Evolutionary conservation across 2,888 invertebrate species (phyloP).

Genomic region (Pantelozetes paolii): DNA sequence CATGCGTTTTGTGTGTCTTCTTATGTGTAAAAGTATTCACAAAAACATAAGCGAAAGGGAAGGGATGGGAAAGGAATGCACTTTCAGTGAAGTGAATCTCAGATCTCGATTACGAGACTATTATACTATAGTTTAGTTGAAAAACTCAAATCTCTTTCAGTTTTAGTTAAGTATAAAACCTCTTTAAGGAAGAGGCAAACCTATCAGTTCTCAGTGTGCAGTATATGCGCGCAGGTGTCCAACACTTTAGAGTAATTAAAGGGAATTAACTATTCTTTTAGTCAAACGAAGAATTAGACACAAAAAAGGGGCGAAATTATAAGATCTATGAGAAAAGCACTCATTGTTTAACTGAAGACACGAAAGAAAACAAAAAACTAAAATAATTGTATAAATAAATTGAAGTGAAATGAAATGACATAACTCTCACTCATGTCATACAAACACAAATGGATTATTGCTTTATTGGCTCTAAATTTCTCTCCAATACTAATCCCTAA

Average conservation of each 20-base stretch:
- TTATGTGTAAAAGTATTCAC: neutral
- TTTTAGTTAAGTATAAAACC: neutral
- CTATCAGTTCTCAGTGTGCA: neutral
- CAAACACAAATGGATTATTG: neutral
- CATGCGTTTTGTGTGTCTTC: neutral
- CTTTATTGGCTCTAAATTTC: neutral
- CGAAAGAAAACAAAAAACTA: neutral
- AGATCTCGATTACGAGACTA: neutral
- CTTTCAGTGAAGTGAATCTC: neutral
- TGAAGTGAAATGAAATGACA: neutral
- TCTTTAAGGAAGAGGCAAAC: neutral
- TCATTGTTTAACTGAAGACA: neutral
- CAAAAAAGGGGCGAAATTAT: neutral
- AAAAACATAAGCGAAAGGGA: neutral
- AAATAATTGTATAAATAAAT: neutral
- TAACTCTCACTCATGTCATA: neutral
- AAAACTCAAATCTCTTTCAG: slow-evolving; percentile 1
- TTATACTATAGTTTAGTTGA: neutral
- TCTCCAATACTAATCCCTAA: neutral
- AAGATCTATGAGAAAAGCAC: neutral
- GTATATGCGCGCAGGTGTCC: slow-evolving; percentile 23
- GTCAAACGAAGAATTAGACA: neutral
- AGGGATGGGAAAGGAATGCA: neutral
- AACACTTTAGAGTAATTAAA: slow-evolving; percentile 30
- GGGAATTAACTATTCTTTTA: neutral